phyloP scores from a whole-genome alignment of 2,113 vertebrate species.

The Callipepla squamata region DNA sequence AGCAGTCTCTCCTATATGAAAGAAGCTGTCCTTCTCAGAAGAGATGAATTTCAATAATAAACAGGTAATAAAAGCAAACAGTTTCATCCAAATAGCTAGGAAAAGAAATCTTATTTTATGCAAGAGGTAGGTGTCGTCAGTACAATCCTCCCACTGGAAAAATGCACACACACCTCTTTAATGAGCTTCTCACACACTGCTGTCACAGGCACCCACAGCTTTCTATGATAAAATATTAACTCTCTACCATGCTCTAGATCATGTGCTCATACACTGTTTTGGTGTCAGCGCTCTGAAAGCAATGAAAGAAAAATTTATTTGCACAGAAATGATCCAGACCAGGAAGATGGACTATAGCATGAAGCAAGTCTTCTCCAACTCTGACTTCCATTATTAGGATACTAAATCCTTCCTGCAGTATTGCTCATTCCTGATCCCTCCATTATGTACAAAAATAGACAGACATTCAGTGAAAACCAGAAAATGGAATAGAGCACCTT shows the following conservation, averaged over 20 bases:
- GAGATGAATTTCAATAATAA: not conserved
- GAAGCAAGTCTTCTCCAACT: not conserved
- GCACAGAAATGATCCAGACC: not conserved
- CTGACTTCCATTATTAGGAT: not conserved
- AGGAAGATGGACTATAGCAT: not conserved
- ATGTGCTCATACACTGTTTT: not conserved
- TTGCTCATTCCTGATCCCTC: not conserved
- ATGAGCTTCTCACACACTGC: not conserved
- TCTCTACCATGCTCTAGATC: not conserved
- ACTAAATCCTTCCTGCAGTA: not conserved
- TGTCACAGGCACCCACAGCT: not conserved
- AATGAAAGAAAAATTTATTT: not conserved
- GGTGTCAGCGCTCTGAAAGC: not conserved
- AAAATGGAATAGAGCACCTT: not conserved
- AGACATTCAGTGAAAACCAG: not conserved
- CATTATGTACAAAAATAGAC: not conserved
- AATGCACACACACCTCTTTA: not conserved
- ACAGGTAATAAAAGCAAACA: not conserved
- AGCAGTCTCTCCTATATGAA: not conserved
- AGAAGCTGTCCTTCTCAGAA: not conserved
- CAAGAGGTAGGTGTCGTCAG: not conserved
- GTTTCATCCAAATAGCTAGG: not conserved
- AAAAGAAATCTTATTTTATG: conserved; percentile 3
- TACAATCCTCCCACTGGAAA: not conserved
- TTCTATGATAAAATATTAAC: not conserved